Evolutionary conservation across 2,888 invertebrate genomes (phyloP).

Genomic region (Caenorhabditis sulstoni): DNA sequence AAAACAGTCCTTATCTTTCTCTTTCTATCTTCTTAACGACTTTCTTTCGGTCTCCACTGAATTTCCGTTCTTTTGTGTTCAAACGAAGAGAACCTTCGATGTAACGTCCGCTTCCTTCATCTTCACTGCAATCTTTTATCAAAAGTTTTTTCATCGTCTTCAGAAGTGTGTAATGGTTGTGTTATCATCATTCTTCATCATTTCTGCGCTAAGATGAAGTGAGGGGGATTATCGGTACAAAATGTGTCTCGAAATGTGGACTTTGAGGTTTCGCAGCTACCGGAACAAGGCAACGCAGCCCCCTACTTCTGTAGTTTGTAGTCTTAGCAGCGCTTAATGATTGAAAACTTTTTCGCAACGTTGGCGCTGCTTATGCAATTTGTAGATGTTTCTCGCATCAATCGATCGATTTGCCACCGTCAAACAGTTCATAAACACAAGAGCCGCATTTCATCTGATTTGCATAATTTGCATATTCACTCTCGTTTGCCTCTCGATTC

Average conservation of each 20-base stretch:
- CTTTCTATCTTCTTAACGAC: not conserved
- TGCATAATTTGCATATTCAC: too few relatives aligned
- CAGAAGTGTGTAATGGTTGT: conserved; percentile 1
- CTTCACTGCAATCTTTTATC: too few relatives aligned
- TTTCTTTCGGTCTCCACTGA: not conserved
- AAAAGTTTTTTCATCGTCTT: not conserved
- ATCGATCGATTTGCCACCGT: too few relatives aligned
- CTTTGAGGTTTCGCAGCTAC: not conserved
- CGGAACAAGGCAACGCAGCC: too few relatives aligned
- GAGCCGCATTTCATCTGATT: too few relatives aligned
- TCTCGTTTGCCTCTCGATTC: too few relatives aligned
- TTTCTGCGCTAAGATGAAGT: not conserved
- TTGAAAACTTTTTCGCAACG: too few relatives aligned
- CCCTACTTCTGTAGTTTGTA: not conserved
- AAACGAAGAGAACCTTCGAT: too few relatives aligned
- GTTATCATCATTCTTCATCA: not conserved
- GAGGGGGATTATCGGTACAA: not conserved
- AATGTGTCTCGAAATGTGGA: not conserved
- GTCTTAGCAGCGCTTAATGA: not conserved
- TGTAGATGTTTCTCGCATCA: not conserved
- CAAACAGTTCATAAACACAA: too few relatives aligned
- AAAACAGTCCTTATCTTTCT: not conserved
- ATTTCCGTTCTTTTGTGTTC: not conserved
- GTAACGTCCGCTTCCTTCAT: too few relatives aligned
- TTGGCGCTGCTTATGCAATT: not conserved